These are phyloP conservation scores for Mesocricetus auratus DNA, from an alignment of 2,113 vertebrate genomes.

Conservation along the genomic window DNA sequence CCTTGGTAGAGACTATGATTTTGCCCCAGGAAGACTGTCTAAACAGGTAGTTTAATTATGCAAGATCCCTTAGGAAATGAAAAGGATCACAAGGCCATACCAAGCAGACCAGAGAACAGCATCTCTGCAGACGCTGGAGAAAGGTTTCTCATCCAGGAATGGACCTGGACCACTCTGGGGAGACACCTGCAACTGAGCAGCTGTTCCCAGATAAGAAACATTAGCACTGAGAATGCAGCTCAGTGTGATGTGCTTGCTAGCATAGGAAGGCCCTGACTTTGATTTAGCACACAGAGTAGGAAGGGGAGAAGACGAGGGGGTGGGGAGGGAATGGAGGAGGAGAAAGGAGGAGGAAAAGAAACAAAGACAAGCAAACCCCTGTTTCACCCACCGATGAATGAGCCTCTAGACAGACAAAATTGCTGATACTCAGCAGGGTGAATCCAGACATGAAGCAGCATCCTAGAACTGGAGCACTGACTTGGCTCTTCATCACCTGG, in stretches of 20 bases:
- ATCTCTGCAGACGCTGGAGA: neutral
- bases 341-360: neutral
- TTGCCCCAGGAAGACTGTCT: neutral
- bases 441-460: neutral
- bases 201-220: neutral
- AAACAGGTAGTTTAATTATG: conserved; percentile 11
- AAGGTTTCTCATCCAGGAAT: neutral
- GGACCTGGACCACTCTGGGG: neutral
- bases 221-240: neutral
- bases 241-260: neutral
- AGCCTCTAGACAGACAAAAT: neutral
- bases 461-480: neutral
- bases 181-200: neutral
- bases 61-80: neutral
- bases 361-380: neutral
- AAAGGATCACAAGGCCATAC: neutral
- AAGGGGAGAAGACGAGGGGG: too few species aligned
- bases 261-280: neutral
- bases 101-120: neutral
- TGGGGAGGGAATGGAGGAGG: neutral
- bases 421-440: neutral
- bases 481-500: neutral
- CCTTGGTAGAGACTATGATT: neutral
- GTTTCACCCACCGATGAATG: neutral
- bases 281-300: neutral